Evolutionary conservation across 2,113 vertebrate species (phyloP).

Genomic region (Alectura lathami): DNA sequence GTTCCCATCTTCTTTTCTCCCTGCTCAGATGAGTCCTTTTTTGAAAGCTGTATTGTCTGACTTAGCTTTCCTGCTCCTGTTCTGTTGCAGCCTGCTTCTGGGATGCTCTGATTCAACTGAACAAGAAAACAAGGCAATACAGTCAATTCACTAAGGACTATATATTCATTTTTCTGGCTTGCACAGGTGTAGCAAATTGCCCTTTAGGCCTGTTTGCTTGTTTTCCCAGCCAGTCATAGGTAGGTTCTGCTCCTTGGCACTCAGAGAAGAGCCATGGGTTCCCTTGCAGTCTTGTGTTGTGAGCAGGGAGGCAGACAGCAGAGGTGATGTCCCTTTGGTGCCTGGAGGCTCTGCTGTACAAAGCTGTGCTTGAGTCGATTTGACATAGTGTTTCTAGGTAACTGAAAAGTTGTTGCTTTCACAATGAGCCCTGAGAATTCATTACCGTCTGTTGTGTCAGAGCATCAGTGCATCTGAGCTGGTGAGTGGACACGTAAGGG

Average conservation of each 20-base stretch:
- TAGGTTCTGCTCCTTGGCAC: neutral
- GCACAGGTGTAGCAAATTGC: neutral
- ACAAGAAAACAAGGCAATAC: neutral
- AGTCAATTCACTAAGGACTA: neutral
- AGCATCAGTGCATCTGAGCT: neutral
- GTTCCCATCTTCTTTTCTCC: neutral
- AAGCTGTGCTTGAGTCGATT: neutral
- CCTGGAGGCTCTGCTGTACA: neutral
- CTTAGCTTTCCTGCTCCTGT: neutral
- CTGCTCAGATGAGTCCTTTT: neutral
- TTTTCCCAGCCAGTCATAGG: neutral
- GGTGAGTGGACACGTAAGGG: neutral
- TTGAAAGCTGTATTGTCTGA: neutral
- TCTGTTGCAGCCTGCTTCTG: neutral
- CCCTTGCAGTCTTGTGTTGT: neutral
- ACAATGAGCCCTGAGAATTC: neutral
- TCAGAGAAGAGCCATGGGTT: neutral
- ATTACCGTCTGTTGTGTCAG: neutral
- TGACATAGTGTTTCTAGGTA: slow-evolving; percentile 17
- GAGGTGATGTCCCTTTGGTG: neutral
- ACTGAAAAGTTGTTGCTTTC: slow-evolving; percentile 12
- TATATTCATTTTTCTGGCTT: neutral
- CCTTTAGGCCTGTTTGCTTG: slow-evolving; percentile 26
- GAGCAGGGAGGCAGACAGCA: neutral
- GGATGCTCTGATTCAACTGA: slow-evolving; percentile 15